Evolutionary conservation across 2,888 invertebrate genomes (phyloP).

Genomic region (Agrotis ipsilon): DNA sequence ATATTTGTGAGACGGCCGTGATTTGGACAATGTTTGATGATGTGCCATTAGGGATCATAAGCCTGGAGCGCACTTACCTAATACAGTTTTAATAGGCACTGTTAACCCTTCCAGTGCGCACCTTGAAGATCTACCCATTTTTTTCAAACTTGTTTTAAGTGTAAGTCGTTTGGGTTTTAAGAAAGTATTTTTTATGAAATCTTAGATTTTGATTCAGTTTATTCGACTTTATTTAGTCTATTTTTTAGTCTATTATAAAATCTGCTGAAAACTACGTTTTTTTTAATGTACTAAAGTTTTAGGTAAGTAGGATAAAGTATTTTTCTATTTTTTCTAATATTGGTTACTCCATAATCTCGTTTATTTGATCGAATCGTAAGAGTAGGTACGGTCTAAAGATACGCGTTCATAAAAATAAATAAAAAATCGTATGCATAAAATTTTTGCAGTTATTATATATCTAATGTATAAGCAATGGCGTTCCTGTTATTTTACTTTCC

Average conservation of each 20-base stretch:
- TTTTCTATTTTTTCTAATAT: too few species aligned
- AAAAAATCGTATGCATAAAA: too few species aligned
- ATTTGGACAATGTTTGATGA: constrained; percentile 76
- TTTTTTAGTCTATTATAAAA: background rate
- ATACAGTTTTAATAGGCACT: constrained; percentile 79
- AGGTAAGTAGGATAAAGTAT: too few species aligned
- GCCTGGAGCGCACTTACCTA: constrained; percentile 75
- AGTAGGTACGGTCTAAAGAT: too few species aligned
- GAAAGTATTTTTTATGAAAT: constrained; percentile 20
- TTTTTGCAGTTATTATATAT: too few species aligned
- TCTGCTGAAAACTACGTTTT: background rate
- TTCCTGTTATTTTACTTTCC: too few species aligned
- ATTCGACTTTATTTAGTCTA: background rate
- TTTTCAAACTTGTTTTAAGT: constrained; percentile 45
- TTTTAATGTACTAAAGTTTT: too few species aligned
- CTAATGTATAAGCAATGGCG: too few species aligned
- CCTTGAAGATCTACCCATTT: constrained; percentile 38
- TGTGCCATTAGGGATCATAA: constrained; percentile 73
- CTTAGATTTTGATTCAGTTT: constrained; percentile 2
- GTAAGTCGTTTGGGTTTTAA: constrained; percentile 31
- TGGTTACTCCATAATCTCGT: too few species aligned
- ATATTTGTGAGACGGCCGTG: constrained; percentile 57
- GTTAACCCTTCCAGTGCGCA: constrained; percentile 56
- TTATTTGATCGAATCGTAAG: too few species aligned
- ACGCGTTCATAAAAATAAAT: too few species aligned